Percentiles rank a stretch among this genome's conserved stretches.
Evolutionary conservation across 2,888 invertebrate species (phyloP).

Genomic region (Lagria hirta): DNA sequence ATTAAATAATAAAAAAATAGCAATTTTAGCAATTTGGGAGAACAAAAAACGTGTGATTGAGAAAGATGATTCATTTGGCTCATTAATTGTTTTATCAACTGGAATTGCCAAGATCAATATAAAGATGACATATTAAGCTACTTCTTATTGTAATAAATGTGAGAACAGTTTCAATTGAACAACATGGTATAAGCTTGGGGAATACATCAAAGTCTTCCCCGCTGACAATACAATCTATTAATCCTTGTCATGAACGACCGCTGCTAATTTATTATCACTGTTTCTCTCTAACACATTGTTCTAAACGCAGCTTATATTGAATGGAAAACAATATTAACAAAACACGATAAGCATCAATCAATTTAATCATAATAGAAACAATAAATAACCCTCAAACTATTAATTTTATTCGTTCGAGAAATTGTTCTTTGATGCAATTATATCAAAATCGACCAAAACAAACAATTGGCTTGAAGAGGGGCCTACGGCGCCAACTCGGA

Average conservation of each 20-base stretch:
- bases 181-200: conserved; percentile 46
- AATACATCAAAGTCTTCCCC: conserved; percentile 53
- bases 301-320: conserved; percentile 43
- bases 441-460: conserved; percentile 21
- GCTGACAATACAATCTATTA: conserved; percentile 54
- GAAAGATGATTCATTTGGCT: no score
- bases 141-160: conserved; percentile 49
- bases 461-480: conserved; percentile 14
- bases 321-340: conserved; percentile 47
- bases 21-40: no score
- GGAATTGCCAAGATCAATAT: no score
- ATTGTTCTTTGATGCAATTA: conserved; percentile 19
- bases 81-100: no score
- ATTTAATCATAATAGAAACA: conserved; percentile 43
- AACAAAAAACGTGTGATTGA: no score
- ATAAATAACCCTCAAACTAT: conserved; percentile 41
- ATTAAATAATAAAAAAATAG: no score
- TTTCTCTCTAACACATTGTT: conserved; percentile 33
- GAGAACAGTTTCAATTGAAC: conserved; percentile 51
- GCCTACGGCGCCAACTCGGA: conserved; percentile 40
- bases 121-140: conserved; percentile 17
- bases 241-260: conserved; percentile 51
- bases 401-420: conserved; percentile 42
- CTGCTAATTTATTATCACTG: conserved; percentile 52
- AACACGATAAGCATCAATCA: conserved; percentile 49